Conservation (phyloP, 2,888 invertebrate species). For the Cerastis rubricosa region DNA sequence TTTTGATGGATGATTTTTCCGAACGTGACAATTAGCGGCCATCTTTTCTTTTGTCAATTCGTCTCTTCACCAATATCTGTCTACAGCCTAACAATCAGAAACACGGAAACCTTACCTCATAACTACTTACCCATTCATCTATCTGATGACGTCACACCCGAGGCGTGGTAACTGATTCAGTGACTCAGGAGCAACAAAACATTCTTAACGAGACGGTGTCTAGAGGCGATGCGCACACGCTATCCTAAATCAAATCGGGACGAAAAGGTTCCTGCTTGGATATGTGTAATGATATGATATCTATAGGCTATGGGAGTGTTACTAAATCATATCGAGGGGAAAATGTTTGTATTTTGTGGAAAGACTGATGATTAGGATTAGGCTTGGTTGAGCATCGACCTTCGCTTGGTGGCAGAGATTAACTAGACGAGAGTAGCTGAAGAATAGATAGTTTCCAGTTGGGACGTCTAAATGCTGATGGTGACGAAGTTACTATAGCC, state of each 20-base stretch:
- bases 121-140: slow-evolving; percentile 38
- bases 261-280: slow-evolving; percentile 23
- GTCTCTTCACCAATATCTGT: not conserved
- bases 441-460: too few relatives aligned
- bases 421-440: not conserved
- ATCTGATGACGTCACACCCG: slow-evolving; percentile 46
- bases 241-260: slow-evolving; percentile 41
- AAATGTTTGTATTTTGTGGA: not conserved
- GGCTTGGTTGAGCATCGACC: too few relatives aligned
- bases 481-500: not conserved
- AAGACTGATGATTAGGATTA: not conserved
- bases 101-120: slow-evolving; percentile 21
- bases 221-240: slow-evolving; percentile 51
- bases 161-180: slow-evolving; percentile 61
- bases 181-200: slow-evolving; percentile 57
- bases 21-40: not conserved
- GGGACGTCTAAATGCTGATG: not conserved
- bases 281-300: slow-evolving; percentile 9
- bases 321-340: not conserved
- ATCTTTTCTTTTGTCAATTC: not conserved
- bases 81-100: not conserved
- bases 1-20: not conserved
- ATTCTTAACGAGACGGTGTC: slow-evolving; percentile 58
- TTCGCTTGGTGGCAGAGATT: not conserved
- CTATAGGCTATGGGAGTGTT: not conserved